A percentile compares a stretch with the other conserved stretches of the same genome.
These are phyloP conservation scores for Epinotia ramella DNA, from an alignment of 2,888 invertebrate genomes.

Conservation along the genomic window DNA sequence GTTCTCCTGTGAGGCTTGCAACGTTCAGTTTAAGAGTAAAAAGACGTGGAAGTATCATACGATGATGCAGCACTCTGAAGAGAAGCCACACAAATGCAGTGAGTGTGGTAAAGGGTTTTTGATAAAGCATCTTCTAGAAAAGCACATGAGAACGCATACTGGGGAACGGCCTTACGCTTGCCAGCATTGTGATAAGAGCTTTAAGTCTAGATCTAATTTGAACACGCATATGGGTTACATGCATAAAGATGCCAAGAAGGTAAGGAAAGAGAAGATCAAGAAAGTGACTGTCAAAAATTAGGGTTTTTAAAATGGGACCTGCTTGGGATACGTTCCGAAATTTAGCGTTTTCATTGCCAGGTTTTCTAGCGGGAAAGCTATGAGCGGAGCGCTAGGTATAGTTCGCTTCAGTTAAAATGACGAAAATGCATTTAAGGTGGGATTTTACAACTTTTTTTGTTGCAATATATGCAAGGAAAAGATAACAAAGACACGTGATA, in stretches of 20 bases:
- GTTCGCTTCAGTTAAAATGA: too few relatives aligned
- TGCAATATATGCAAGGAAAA: too few relatives aligned
- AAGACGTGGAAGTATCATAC: conserved; percentile 27
- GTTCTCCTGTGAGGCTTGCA: conserved; percentile 9
- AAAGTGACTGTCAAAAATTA: neutral
- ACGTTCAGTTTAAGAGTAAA: conserved; percentile 19
- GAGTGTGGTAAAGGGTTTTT: conserved; percentile 10
- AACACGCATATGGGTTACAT: conserved; percentile 18
- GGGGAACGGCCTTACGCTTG: conserved; percentile 2
- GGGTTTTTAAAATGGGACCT: too few relatives aligned
- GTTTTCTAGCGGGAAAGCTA: too few relatives aligned
- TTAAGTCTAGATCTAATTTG: conserved; percentile 26
- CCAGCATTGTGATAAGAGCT: conserved; percentile 8
- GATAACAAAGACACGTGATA: too few relatives aligned
- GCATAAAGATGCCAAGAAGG: conserved; percentile 10
- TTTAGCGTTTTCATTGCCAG: too few relatives aligned
- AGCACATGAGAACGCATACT: conserved; percentile 19
- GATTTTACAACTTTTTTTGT: too few relatives aligned
- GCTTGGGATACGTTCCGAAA: too few relatives aligned
- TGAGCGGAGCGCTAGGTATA: too few relatives aligned
- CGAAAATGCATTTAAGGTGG: too few relatives aligned
- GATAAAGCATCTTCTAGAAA: conserved; percentile 12
- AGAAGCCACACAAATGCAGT: conserved; percentile 21
- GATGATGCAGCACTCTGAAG: conserved; percentile 19
- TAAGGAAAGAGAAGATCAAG: neutral